Base-by-base conservation (phyloP, 2,888 invertebrate species). In the Phortica magna region DNA sequence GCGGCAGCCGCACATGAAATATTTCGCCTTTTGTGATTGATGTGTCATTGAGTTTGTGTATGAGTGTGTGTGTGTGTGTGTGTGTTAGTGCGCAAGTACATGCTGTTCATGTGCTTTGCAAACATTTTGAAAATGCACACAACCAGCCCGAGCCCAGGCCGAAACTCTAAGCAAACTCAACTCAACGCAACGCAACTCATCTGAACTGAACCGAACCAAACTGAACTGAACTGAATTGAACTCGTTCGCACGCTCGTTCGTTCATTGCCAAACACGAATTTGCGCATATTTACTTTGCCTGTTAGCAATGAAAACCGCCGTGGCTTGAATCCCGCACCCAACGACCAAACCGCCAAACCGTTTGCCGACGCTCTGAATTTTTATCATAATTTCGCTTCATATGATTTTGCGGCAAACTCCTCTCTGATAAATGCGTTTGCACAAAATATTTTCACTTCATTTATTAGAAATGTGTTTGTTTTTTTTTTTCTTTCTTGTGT, bases 371-470 rank as follows among this genome's bases (percentile, higher is more conserved):
- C 19, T 74, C 14, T 19, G 53, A 61, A 74, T 74, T 64, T 87
- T 88, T 84, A 85, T 85, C 81, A 85, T 87, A 85, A 88, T 85
- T 85, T 55, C 55, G 7, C n/a, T 55, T 55, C 6, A 55, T 14
- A n/a, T 55, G 55, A 55, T 14, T 17, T 55, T 43, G 43, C 22
- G 17, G 19, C 48, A 41, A 10, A 10, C 31, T 12, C 43, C n/a
- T 42, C 68, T 19, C 80, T 83, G 87, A 88, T 87, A 84, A 88
- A 87, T 87, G 87, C 87, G 83, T 85, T 87, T 88, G 82, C 84
- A 76, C 77, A 82, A 81, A 85, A 80, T 85, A 85, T 88, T 85
- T 87, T 87, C 88, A 87, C 87, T 83, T 88, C 87, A 85, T 85
- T 88, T 85, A 83, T 88, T 87, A 79, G 82, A 78, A 78, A 79